Evolutionary conservation across 2,888 invertebrate genomes (phyloP), one percentile per base, ranked within the genome.

Genomic region (Trichogramma dendrolimi): DNA sequence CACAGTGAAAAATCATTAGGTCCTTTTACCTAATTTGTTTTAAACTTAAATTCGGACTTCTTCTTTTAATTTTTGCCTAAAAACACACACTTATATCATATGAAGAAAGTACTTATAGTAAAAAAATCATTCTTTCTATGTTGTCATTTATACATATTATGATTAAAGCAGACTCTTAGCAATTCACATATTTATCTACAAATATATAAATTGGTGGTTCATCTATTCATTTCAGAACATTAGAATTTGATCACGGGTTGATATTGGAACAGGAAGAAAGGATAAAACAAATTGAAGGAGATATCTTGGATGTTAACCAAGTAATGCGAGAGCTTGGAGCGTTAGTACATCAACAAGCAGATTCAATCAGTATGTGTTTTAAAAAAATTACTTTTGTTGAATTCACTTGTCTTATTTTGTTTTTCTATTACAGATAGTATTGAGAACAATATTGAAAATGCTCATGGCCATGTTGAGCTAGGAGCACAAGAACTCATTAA

Each of bases 221-320:
- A 10, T 41, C 39, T 49, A 49, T 48, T 58, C 57, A 55, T 60
- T 42, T 55, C 5, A 85, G 87, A 72, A 84, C 85, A 51, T 79
- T 91, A 49, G 87, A 90, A 71, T 91, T 91, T 74, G 90, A 92
- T 75, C 88, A 90, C 65, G 90, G 90, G 66, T 83, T 94, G 82
- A 78, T 92, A 60, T 71, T 89, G 46, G 94, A 95, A 71, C 85
- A 91, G 55, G 92, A 94, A 73, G 86, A 88, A 7, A 87, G 90
- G 74, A 87, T 94, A 67, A 85, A 85, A 70, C 86, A 88, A 75
- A 89, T 95, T 55, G 94, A 94, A 77, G 85, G 87, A 0, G 89
- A 91, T 75, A 87, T 93, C 57, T 78, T 93, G 63, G 92, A 94
- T 77, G 88, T 92, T 5, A 91, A 91, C 78, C 86, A 89, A 77